Evolutionary conservation across 2,797 vertebrate species (phyloP).

Genomic region (Zalophus californianus): DNA sequence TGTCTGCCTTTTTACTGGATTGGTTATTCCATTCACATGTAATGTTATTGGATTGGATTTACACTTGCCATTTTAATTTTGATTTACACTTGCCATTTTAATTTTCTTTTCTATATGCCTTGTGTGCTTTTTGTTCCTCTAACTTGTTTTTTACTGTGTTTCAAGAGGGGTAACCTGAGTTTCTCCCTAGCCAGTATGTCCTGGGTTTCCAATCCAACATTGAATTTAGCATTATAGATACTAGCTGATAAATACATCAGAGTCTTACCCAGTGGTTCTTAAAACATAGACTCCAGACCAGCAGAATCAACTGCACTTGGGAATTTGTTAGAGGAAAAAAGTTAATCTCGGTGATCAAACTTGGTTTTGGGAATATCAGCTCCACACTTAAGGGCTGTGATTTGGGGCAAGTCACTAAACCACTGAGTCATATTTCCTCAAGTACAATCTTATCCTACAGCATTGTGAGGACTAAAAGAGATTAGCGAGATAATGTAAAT

Average conservation of each 20-base stretch:
- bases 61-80: neutral
- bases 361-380: neutral
- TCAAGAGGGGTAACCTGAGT: constrained; percentile 14
- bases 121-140: neutral
- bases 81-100: neutral
- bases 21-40: neutral
- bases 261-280: neutral
- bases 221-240: neutral
- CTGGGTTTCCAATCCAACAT: neutral
- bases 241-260: neutral
- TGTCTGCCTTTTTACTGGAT: neutral
- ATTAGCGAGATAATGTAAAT: neutral
- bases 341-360: neutral
- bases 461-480: neutral
- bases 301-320: neutral
- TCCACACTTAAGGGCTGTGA: neutral
- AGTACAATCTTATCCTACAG: neutral
- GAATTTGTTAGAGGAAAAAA: neutral
- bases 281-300: neutral
- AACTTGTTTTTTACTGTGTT: neutral
- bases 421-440: neutral
- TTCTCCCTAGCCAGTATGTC: neutral
- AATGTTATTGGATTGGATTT: neutral
- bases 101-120: neutral
- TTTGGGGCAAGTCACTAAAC: neutral